Base-by-base conservation (phyloP, 2,113 vertebrate species). In the Notiomystis cincta region DNA sequence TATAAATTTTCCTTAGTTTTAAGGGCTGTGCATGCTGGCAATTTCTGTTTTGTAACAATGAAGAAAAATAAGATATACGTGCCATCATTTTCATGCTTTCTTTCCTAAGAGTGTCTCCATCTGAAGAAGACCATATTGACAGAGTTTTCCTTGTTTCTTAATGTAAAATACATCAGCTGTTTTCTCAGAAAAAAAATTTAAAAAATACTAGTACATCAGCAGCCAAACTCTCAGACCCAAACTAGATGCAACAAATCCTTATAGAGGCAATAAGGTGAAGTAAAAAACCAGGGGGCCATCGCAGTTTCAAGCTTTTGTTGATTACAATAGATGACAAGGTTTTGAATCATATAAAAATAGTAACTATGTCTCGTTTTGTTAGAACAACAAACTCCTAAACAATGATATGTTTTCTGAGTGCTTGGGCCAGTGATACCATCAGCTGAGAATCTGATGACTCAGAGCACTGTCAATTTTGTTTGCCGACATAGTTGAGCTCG, bases 361-460 rank as follows among this genome's bases (percentile, higher is more conserved):
- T 42, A 91, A 91, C 56, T 71, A 35, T 27, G 28, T 64, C 76
- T 75, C 87, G 27, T 44, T 79, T 75, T 84, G 72, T 61, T 79
- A 89, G 62, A 93, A 79, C 28, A 73, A 80, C 64, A 91, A 79
- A 87, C 53, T 87, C 31, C 70, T 94, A 94, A 95, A 94, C 73
- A 96, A 51, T 71, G 17, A 25, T 58, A 69, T 5, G 33, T 53
- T 84, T 93, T 82, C 73, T 1, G 3, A 89, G n/a, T 58, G 48
- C 31, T 38, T 82, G 87, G 89, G 69, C 40, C 64, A 53, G 61
- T 91, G 94, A 96, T 65, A 54, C 48, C 75, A 95, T 93, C 91
- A 96, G 73, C 50, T 80, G 89, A 91, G 81, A 95, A 95, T 94
- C n/a, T 42, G 89, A 91, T 72, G 90, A 96, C 53, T 96, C 89